Base-by-base conservation (phyloP, 2,113 vertebrate species). In the Ovis canadensis region DNA sequence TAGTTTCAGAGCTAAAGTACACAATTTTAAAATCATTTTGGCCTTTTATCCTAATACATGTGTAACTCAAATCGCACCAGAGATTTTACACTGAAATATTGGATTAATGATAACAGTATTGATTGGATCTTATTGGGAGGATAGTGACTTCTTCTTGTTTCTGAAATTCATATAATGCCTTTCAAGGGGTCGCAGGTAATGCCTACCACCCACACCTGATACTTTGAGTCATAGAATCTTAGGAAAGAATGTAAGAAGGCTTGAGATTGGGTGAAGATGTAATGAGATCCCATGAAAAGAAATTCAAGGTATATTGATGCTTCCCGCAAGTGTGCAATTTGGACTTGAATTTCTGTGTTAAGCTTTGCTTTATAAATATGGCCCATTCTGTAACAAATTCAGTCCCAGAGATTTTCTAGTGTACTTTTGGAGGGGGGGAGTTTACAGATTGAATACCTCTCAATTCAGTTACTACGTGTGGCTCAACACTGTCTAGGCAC, bases 161-260 rank as follows among this genome's bases (percentile, higher is more conserved):
- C 62, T 74, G 62, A 94, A 94, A 88, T 54, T 57, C 21, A 89
- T 7, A 52, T 21, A 90, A 88, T 93, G 21, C 43, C 43, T 91
- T 91, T 80, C 23, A 93, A 50, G 90, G n/a, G 92, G 81, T 91
- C 86, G 10, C 60, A 91, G 92, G 17, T 74, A 77, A 78, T 48
- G 3, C 82, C n/a, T 91, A 23, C 95, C 67, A 74, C 94, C 88
- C 82, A 97, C 91, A 89, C 13, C 29, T 94, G 94, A 93, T 29
- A 81, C 57, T 88, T 88, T 86, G 82, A 96, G 55, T 96, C 88
- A 92, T n/a, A 93, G 77, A 96, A 92, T 40, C 67, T 95, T 89
- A 91, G 82, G 92, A 74, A 83, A 96, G 74, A 94, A 92, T 2
- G 13, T 40, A 36, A 93, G 84, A 96, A 94, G n/a, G 4, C 52